Evolutionary conservation across 2,888 invertebrate species (phyloP).

Genomic region (Galeopsomyia nigrocyanea): DNA sequence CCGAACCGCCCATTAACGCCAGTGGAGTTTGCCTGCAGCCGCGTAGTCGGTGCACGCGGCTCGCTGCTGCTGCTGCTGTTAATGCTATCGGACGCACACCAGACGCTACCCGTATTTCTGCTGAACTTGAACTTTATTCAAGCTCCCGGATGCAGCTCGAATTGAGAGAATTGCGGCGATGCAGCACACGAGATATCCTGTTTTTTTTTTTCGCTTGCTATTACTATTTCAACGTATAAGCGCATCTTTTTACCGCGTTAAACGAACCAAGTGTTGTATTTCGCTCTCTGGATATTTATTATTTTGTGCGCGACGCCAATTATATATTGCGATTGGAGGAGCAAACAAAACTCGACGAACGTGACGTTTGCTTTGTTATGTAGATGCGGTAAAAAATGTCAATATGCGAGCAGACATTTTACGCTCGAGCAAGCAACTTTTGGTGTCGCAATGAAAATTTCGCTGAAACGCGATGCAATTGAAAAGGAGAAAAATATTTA

Average conservation of each 20-base stretch:
- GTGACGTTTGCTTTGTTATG: too few relatives aligned
- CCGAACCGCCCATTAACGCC: constrained; percentile 33
- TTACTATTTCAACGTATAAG: too few relatives aligned
- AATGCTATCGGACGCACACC: neutral
- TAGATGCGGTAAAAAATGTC: neutral
- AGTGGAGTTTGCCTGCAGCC: neutral
- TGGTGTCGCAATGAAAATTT: neutral
- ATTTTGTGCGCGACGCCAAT: too few relatives aligned
- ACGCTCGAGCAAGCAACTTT: too few relatives aligned
- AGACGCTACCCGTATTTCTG: constrained; percentile 6
- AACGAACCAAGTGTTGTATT: too few relatives aligned
- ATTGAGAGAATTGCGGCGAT: neutral
- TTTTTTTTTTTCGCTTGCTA: too few relatives aligned
- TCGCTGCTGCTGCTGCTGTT: constrained; percentile 18
- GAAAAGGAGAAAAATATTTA: constrained; percentile 22
- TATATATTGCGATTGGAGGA: too few relatives aligned
- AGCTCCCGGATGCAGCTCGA: neutral
- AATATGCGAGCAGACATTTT: neutral
- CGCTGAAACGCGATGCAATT: constrained; percentile 13
- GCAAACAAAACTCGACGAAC: too few relatives aligned
- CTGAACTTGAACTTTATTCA: constrained; percentile 26
- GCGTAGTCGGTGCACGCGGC: neutral
- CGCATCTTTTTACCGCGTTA: too few relatives aligned
- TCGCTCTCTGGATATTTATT: too few relatives aligned
- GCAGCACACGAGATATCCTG: too few relatives aligned